phyloP scores from a whole-genome alignment of 2,888 invertebrate genomes.

The Noctua fimbriata region DNA sequence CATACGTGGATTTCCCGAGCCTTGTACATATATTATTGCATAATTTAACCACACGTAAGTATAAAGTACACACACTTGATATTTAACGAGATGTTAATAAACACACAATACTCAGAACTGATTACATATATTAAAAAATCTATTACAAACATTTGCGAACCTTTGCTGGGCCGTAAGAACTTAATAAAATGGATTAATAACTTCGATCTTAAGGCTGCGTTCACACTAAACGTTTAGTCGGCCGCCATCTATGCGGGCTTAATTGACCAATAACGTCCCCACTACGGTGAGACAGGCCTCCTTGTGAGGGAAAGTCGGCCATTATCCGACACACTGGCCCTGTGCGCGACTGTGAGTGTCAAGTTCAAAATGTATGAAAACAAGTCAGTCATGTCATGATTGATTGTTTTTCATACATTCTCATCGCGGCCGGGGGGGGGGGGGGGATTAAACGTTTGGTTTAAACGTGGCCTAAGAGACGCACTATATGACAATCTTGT shows the following conservation, averaged over 20 bases:
- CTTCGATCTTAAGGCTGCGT: not conserved
- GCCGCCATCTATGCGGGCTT: not conserved
- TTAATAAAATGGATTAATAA: not conserved
- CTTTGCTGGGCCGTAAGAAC: too few relatives aligned
- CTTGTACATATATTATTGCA: not conserved
- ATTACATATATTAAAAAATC: not conserved
- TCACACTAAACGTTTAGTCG: not conserved
- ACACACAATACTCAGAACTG: conserved; percentile 4
- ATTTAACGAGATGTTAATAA: conserved; percentile 1
- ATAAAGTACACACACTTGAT: not conserved
- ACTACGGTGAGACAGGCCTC: not conserved
- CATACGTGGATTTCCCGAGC: conserved; percentile 6
- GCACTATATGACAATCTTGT: too few relatives aligned
- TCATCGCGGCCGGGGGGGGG: too few relatives aligned
- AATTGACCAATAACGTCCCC: too few relatives aligned
- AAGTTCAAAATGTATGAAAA: not conserved
- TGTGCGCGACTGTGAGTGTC: not conserved
- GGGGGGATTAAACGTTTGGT: not conserved
- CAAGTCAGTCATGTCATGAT: not conserved
- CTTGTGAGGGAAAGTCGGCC: not conserved
- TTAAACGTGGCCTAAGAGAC: not conserved
- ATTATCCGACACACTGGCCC: not conserved
- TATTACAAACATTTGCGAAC: not conserved
- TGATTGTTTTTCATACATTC: not conserved
- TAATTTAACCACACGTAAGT: conserved; percentile 2